A percentile compares a stretch with the other conserved stretches of the same genome.
phyloP scores from a whole-genome alignment of 2,113 vertebrate species.

The Clarias magur region DNA sequence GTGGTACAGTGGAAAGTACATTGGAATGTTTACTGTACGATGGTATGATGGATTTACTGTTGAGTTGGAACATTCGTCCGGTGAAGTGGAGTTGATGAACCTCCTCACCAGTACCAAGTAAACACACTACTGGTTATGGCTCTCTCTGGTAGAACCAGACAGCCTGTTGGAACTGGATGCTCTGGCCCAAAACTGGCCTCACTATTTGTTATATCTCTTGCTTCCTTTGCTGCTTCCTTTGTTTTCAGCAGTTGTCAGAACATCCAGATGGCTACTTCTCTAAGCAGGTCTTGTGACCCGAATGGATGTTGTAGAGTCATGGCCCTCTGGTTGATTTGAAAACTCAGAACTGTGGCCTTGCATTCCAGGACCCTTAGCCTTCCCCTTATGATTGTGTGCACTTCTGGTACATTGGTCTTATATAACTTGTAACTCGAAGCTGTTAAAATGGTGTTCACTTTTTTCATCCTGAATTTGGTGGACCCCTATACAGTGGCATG shows the following conservation, averaged over 20 bases:
- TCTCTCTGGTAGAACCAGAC: not conserved
- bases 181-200: not conserved
- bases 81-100: not conserved
- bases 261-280: not conserved
- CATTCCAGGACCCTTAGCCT: too few relatives aligned
- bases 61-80: not conserved
- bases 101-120: not conserved
- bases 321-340: not conserved
- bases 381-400: too few relatives aligned
- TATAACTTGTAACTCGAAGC: not conserved
- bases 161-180: not conserved
- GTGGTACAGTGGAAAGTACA: not conserved
- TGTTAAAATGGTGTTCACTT: not conserved
- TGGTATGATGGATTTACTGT: not conserved
- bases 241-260: not conserved
- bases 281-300: not conserved
- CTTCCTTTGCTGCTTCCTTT: not conserved
- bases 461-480: not conserved
- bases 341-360: not conserved
- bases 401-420: too few relatives aligned
- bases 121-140: not conserved
- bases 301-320: not conserved
- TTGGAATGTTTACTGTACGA: not conserved
- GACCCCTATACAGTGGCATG: not conserved
- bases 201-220: not conserved